These are phyloP conservation scores for Physocephala rufipes DNA, from an alignment of 2,888 invertebrate genomes.

Conservation along the genomic window DNA sequence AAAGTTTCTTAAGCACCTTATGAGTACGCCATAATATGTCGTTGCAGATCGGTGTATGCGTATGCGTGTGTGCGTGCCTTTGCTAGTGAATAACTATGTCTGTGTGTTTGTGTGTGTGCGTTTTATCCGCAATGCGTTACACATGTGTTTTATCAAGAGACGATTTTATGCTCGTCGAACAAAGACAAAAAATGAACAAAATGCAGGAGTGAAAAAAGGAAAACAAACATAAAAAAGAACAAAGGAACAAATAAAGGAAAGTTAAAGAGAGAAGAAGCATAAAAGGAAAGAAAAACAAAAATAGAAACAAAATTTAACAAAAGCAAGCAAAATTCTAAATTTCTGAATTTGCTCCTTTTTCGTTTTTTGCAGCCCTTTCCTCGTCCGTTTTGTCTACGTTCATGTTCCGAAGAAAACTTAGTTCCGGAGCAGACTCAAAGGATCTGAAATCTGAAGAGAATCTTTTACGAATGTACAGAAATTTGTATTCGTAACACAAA, in stretches of 20 bases:
- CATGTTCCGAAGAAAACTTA: too few relatives aligned
- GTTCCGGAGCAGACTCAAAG: too few relatives aligned
- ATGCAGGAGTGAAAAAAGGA: background rate
- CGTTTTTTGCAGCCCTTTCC: too few relatives aligned
- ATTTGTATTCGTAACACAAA: too few relatives aligned
- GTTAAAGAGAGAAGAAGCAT: too few relatives aligned
- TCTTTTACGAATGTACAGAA: too few relatives aligned
- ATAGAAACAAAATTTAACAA: background rate
- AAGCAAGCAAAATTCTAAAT: background rate
- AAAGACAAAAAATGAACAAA: background rate
- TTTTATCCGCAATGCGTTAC: background rate
- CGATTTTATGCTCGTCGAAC: background rate
- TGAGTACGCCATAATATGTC: background rate
- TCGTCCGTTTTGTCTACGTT: too few relatives aligned
- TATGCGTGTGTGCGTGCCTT: background rate
- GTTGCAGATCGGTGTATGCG: background rate
- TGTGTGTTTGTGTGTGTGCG: background rate
- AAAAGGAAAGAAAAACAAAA: background rate
- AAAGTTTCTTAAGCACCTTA: background rate
- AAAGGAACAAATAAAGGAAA: background rate
- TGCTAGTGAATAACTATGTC: background rate
- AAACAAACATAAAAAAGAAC: background rate
- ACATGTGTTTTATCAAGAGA: background rate
- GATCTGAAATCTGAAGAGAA: too few relatives aligned
- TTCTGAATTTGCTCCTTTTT: too few relatives aligned